phyloP scores from a whole-genome alignment of 2,888 invertebrate genomes.

The Xylota segnis region DNA sequence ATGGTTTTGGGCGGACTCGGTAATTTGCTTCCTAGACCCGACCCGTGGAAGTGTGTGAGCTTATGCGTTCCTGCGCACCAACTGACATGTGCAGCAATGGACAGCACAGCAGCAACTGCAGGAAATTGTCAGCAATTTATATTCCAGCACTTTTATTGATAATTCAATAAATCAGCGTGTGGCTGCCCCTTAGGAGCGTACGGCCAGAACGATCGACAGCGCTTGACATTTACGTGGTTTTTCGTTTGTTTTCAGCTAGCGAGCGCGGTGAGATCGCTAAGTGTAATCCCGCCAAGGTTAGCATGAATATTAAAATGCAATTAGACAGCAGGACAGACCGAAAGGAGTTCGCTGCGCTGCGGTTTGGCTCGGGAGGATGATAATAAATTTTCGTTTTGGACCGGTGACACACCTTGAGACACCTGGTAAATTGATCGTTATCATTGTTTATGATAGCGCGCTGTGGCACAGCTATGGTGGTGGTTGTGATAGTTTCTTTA shows the following conservation, averaged over 20 bases:
- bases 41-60: slow-evolving; percentile 22
- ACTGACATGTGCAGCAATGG: slow-evolving; percentile 12
- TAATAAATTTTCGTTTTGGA: slow-evolving; percentile 51
- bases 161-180: slow-evolving; percentile 66
- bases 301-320: slow-evolving; percentile 49
- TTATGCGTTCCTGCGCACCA: slow-evolving; percentile 25
- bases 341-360: slow-evolving; percentile 18
- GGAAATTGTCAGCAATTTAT: slow-evolving; percentile 68
- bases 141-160: slow-evolving; percentile 61
- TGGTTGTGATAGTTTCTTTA: slow-evolving; percentile 30
- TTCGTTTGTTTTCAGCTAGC: slow-evolving; percentile 11
- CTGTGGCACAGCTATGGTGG: background rate
- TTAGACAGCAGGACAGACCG: slow-evolving; percentile 42
- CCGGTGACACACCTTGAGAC: slow-evolving; percentile 70
- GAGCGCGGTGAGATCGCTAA: background rate
- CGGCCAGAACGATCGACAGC: slow-evolving; percentile 42
- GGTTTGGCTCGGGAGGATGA: slow-evolving; percentile 41
- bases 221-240: slow-evolving; percentile 64
- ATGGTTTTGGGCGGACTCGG: slow-evolving; percentile 64
- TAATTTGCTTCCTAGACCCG: slow-evolving; percentile 66
- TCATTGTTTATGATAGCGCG: slow-evolving; percentile 67
- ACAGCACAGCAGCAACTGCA: slow-evolving; percentile 29
- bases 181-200: slow-evolving; percentile 48
- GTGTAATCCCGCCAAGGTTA: slow-evolving; percentile 52
- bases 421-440: slow-evolving; percentile 72